Percentiles rank a stretch among this genome's conserved stretches.
These are phyloP conservation scores for Calosoma granatense DNA, from an alignment of 1,140 invertebrate species.

Conservation along the genomic window DNA sequence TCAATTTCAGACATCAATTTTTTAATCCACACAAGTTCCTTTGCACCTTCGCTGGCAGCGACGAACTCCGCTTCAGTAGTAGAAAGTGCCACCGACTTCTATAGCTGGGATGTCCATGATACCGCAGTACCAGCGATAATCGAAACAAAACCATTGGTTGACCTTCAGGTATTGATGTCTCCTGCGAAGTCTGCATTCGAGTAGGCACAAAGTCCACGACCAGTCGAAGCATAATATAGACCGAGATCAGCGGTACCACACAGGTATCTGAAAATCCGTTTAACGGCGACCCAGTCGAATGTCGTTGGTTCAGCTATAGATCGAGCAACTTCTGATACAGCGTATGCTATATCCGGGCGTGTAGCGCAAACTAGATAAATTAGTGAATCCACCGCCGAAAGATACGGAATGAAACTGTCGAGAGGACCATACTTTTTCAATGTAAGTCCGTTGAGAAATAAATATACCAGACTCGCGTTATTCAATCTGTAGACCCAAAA, in stretches of 20 bases:
- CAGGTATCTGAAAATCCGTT: slow-evolving; percentile 27
- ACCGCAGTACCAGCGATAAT: slow-evolving; percentile 23
- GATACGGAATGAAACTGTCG: slow-evolving; percentile 22
- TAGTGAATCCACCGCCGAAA: slow-evolving; percentile 31
- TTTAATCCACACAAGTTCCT: slow-evolving; percentile 28
- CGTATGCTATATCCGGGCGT: slow-evolving; percentile 33
- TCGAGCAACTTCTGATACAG: neutral
- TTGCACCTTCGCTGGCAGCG: slow-evolving; percentile 24
- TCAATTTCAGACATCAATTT: slow-evolving; percentile 25
- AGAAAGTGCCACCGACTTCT: slow-evolving; percentile 26
- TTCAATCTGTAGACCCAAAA: slow-evolving; percentile 29
- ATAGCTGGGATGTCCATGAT: slow-evolving; percentile 30
- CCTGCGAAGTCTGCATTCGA: slow-evolving; percentile 29
- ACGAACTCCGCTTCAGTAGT: slow-evolving; percentile 36
- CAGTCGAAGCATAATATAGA: too few species aligned
- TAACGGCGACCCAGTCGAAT: neutral
- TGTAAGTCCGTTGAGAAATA: slow-evolving; percentile 22
- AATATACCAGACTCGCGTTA: slow-evolving; percentile 16
- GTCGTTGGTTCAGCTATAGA: neutral
- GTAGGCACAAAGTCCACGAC: slow-evolving; percentile 18
- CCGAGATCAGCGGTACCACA: too few species aligned
- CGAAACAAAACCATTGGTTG: slow-evolving; percentile 24
- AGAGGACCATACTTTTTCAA: slow-evolving; percentile 14
- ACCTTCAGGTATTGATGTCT: slow-evolving; percentile 23
- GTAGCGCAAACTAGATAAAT: slow-evolving; percentile 32